Conservation (phyloP, 2,113 vertebrate species). For the Psophia crepitans region DNA sequence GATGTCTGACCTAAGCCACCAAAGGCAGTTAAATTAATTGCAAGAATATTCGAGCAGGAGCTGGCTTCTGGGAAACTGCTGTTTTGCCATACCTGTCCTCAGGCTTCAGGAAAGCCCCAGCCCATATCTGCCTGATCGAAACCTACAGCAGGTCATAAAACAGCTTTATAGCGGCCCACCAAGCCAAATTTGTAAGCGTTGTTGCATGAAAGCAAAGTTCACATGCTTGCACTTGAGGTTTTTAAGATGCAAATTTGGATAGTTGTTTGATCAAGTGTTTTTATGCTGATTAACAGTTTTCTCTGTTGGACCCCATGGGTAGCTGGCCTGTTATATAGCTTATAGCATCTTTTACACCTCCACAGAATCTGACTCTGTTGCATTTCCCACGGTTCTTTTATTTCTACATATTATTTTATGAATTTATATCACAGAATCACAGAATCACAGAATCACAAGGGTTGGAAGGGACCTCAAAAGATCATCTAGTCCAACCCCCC, state of each 20-base stretch:
- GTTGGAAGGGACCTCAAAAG: too few species aligned
- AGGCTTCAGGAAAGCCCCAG: not conserved
- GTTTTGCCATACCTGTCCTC: not conserved
- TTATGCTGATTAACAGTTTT: not conserved
- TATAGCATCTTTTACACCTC: not conserved
- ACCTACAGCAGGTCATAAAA: not conserved
- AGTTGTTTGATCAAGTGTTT: not conserved
- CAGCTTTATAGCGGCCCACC: not conserved
- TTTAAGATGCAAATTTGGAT: not conserved
- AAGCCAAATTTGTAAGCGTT: not conserved
- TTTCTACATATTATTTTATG: not conserved
- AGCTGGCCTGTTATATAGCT: not conserved
- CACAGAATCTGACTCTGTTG: not conserved
- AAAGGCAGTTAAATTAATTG: not conserved
- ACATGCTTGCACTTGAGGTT: not conserved
- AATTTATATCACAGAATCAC: too few species aligned
- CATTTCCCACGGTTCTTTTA: not conserved
- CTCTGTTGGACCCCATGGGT: not conserved
- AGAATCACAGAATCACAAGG: too few species aligned
- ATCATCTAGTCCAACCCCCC: too few species aligned
- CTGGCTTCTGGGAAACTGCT: not conserved
- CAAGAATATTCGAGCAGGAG: not conserved
- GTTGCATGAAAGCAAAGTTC: not conserved
- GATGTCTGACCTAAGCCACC: not conserved
- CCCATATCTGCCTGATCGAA: fast-evolving